Percentiles rank a stretch among this genome's conserved stretches.
These are phyloP conservation scores for Alviniconcha marisindica DNA, from an alignment of 1,140 invertebrate genomes.

Conservation along the genomic window DNA sequence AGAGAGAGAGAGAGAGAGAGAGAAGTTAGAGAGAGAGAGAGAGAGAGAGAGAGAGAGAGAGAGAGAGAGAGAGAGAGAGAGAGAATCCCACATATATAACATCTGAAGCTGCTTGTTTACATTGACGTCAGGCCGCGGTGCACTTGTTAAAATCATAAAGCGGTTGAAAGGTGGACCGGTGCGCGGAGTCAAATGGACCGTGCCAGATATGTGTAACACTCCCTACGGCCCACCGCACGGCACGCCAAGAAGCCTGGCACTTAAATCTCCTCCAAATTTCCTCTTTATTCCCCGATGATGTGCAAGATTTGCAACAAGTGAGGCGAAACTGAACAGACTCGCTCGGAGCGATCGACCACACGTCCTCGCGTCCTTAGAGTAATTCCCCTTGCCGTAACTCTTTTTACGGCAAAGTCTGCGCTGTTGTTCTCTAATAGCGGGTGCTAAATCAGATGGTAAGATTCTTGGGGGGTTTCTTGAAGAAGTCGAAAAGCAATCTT, in stretches of 20 bases:
- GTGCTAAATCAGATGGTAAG: conserved; percentile 18
- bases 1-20: too few relatives aligned
- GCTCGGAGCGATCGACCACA: conserved; percentile 1
- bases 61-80: too few relatives aligned
- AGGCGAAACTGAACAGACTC: conserved; percentile 17
- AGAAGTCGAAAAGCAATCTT: not conserved
- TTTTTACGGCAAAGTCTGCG: not conserved
- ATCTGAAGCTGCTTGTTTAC: too few relatives aligned
- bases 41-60: too few relatives aligned
- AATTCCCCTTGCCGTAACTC: not conserved
- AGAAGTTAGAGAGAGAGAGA: too few relatives aligned
- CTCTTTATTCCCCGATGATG: conserved; percentile 29
- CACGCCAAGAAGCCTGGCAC: not conserved
- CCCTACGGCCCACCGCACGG: not conserved
- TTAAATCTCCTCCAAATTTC: conserved; percentile 23
- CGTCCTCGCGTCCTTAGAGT: not conserved
- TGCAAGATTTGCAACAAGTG: conserved; percentile 10
- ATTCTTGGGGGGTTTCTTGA: not conserved
- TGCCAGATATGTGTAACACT: not conserved
- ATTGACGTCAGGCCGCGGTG: too few relatives aligned
- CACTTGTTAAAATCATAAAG: too few relatives aligned
- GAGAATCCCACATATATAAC: too few relatives aligned
- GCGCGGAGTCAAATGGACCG: too few relatives aligned
- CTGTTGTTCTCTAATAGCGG: conserved; percentile 9
- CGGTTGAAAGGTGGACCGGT: too few relatives aligned